phyloP scores from a whole-genome alignment of 2,888 invertebrate genomes.

The Erannis defoliaria region DNA sequence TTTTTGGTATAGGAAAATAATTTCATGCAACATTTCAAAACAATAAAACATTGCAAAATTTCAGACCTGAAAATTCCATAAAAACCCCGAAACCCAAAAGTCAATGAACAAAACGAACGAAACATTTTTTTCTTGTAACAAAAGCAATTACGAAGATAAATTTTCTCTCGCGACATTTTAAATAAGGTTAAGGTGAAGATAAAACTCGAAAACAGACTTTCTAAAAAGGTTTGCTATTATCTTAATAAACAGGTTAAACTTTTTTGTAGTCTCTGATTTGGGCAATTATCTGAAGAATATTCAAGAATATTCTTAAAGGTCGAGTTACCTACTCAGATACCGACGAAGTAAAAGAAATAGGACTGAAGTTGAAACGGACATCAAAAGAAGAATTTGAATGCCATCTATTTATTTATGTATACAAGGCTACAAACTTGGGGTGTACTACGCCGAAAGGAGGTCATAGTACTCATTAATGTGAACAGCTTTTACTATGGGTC shows the following conservation, averaged over 20 bases:
- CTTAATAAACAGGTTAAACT: slow-evolving; percentile 29
- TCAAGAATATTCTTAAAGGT: no score
- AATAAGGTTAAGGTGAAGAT: slow-evolving; percentile 24
- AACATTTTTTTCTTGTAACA: slow-evolving; percentile 25
- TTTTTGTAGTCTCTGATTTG: slow-evolving; percentile 16
- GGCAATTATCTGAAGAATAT: not conserved
- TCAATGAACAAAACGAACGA: slow-evolving; percentile 24
- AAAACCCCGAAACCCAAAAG: slow-evolving; percentile 7
- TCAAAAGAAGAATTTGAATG: no score
- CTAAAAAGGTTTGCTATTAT: slow-evolving; percentile 30
- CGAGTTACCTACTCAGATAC: no score
- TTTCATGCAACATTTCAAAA: not conserved
- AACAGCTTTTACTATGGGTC: no score
- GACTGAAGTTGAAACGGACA: no score
- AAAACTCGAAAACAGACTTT: slow-evolving; percentile 25
- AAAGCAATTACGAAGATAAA: slow-evolving; percentile 30
- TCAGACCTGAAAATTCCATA: slow-evolving; percentile 7
- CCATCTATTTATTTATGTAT: no score
- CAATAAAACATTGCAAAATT: no score
- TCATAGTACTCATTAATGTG: no score
- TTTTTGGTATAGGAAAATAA: no score
- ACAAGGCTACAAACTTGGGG: no score
- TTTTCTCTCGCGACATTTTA: slow-evolving; percentile 27
- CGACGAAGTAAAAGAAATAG: no score
- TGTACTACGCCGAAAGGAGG: no score